phyloP scores from a whole-genome alignment of 2,797 vertebrate genomes.

The Ptychadena robeensis region DNA sequence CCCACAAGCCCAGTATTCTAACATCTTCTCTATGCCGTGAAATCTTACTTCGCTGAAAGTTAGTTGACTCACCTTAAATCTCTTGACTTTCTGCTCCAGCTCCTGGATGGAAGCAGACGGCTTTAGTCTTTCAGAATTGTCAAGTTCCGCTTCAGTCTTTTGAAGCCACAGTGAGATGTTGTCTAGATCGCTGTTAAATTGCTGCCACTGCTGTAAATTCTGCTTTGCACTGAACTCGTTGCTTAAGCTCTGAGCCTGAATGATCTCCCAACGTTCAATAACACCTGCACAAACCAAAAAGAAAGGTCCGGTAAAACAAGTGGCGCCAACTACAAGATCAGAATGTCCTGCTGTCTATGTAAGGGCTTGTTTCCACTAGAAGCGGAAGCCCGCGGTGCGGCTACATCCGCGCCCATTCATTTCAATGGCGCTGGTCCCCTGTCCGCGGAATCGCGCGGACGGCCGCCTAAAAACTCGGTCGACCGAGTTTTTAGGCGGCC shows the following conservation, averaged over 20 bases:
- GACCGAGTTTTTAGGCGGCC: no score
- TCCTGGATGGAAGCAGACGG: constrained; percentile 71
- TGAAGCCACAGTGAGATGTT: constrained; percentile 84
- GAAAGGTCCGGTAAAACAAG: background rate
- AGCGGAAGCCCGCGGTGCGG: no score
- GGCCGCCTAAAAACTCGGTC: no score
- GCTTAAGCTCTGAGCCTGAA: constrained; percentile 77
- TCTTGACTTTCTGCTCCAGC: constrained; percentile 77
- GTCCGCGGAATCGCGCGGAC: no score
- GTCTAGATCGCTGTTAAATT: constrained; percentile 81
- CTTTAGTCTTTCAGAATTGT: constrained; percentile 72
- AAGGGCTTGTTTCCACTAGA: no score
- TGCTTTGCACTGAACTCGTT: constrained; percentile 72
- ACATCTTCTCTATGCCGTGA: background rate
- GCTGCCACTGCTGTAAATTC: constrained; percentile 78
- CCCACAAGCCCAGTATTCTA: no score
- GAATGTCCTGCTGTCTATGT: background rate
- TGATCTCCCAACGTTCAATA: constrained; percentile 91
- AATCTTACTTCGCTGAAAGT: background rate
- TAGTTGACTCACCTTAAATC: constrained; percentile 78
- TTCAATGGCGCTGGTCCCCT: no score
- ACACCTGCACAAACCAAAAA: constrained; percentile 73
- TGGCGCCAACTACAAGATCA: background rate
- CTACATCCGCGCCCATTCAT: no score
- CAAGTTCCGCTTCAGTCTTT: constrained; percentile 80